Conservation (phyloP, 2,797 vertebrate species). For the Alfaro cultratus region DNA sequence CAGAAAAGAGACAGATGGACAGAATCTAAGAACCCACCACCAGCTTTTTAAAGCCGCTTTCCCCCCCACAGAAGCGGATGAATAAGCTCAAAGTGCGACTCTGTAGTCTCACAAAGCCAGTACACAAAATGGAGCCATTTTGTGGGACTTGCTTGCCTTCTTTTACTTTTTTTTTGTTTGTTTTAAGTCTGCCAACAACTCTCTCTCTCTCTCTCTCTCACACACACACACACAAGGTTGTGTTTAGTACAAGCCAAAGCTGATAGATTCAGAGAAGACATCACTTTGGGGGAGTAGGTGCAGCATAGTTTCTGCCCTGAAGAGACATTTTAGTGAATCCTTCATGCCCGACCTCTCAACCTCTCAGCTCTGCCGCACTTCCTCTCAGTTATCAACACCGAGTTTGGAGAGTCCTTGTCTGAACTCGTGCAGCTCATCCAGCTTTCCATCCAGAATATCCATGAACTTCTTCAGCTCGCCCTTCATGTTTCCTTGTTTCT, state of each 20-base stretch:
- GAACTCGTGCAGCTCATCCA: conserved; percentile 96
- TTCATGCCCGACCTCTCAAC: conserved; percentile 62
- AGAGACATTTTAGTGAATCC: conserved; percentile 62
- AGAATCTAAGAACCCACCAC: conserved; percentile 81
- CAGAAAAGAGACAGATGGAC: conserved; percentile 54
- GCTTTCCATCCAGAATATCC: conserved; percentile 93
- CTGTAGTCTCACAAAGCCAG: conserved; percentile 64
- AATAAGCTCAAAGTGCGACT: conserved; percentile 73
- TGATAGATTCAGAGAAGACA: conserved; percentile 68
- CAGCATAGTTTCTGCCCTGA: conserved; percentile 67
- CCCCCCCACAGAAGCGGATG: conserved; percentile 60
- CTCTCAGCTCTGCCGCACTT: conserved; percentile 41
- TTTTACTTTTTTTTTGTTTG: background rate
- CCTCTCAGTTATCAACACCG: conserved; percentile 87
- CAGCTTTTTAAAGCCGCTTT: conserved; percentile 63
- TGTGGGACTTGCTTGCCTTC: conserved; percentile 62
- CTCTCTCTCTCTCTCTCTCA: background rate
- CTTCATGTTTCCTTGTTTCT: conserved; percentile 91
- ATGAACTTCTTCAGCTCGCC: conserved; percentile 94
- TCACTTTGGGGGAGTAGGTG: conserved; percentile 67
- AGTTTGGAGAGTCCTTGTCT: conserved; percentile 93
- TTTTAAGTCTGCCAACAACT: conserved; percentile 25
- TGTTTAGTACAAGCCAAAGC: conserved; percentile 70
- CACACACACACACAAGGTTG: conserved; percentile 22
- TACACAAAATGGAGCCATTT: conserved; percentile 67